phyloP scores from a whole-genome alignment of 1,140 invertebrate species.

The Brachionus calyciflorus region DNA sequence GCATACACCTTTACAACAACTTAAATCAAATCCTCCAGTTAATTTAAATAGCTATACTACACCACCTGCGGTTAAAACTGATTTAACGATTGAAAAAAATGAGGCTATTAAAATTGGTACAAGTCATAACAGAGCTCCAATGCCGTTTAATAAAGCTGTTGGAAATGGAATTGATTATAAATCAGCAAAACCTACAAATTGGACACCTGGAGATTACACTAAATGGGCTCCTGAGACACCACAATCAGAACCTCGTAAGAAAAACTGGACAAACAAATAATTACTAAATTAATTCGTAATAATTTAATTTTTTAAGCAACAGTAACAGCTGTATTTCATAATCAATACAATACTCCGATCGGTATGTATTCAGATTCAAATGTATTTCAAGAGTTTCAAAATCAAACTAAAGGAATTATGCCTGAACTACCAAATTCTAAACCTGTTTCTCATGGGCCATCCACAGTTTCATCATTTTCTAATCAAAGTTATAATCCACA shows the following conservation, averaged over 20 bases:
- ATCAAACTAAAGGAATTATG: conserved; percentile 35
- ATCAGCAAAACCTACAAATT: conserved; percentile 27
- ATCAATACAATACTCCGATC: conserved; percentile 45
- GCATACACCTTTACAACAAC: conserved; percentile 22
- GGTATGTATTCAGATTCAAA: conserved; percentile 43
- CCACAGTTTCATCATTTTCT: background rate
- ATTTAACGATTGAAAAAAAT: background rate
- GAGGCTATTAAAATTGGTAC: conserved; percentile 30
- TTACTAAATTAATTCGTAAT: background rate
- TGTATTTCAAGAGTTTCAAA: conserved; percentile 45
- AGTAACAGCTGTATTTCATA: conserved; percentile 42
- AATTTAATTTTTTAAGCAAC: conserved; percentile 4
- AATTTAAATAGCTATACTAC: background rate
- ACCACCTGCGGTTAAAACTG: conserved; percentile 7
- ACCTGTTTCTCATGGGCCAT: background rate
- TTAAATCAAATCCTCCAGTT: conserved; percentile 23
- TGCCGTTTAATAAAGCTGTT: conserved; percentile 38
- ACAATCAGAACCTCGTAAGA: background rate
- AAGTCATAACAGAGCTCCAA: conserved; percentile 43
- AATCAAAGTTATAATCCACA: conserved; percentile 11
- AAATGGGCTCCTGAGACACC: conserved; percentile 32
- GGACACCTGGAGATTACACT: conserved; percentile 42
- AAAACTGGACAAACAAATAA: background rate
- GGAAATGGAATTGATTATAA: conserved; percentile 37
- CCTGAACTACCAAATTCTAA: background rate